phyloP scores from a whole-genome alignment of 2,888 invertebrate genomes.

The Branchipolynoe longqiensis region DNA sequence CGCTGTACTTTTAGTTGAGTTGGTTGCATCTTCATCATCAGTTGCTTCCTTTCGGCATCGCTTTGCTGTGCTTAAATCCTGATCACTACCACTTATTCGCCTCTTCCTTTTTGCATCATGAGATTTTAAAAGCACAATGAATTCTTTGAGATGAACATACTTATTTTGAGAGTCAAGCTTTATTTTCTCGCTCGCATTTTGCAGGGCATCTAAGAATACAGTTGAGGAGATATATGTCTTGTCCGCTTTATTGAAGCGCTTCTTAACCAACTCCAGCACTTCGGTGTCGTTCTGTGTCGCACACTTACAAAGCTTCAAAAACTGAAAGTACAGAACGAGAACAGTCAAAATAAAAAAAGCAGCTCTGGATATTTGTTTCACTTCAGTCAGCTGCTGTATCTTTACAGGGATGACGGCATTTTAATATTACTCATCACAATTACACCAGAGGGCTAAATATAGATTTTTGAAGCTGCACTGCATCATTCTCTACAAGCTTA shows the following conservation, averaged over 20 bases:
- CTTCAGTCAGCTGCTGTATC: too few relatives aligned
- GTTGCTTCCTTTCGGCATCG: not conserved
- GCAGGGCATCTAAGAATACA: constrained; percentile 20
- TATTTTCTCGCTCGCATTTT: not conserved
- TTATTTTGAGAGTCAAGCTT: not conserved
- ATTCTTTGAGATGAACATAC: constrained; percentile 60
- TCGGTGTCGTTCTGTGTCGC: constrained; percentile 61
- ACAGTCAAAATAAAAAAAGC: too few relatives aligned
- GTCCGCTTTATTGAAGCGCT: constrained; percentile 71
- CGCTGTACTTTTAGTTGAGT: not conserved
- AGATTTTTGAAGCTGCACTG: too few relatives aligned
- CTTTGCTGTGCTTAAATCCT: not conserved
- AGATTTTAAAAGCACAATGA: constrained; percentile 71
- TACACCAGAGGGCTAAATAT: too few relatives aligned
- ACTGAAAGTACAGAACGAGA: constrained; percentile 13
- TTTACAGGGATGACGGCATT: too few relatives aligned
- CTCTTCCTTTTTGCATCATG: not conserved
- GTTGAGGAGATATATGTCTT: constrained; percentile 66
- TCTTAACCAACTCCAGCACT: constrained; percentile 69
- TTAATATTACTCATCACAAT: too few relatives aligned
- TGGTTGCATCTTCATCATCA: not conserved
- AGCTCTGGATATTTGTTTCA: too few relatives aligned
- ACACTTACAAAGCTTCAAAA: constrained; percentile 6
- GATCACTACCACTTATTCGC: not conserved
- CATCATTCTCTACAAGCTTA: too few relatives aligned